Evolutionary conservation across 1,140 invertebrate species (phyloP), one percentile per base, ranked within the genome.

Genomic region (Caenorhabditis briggsae): DNA sequence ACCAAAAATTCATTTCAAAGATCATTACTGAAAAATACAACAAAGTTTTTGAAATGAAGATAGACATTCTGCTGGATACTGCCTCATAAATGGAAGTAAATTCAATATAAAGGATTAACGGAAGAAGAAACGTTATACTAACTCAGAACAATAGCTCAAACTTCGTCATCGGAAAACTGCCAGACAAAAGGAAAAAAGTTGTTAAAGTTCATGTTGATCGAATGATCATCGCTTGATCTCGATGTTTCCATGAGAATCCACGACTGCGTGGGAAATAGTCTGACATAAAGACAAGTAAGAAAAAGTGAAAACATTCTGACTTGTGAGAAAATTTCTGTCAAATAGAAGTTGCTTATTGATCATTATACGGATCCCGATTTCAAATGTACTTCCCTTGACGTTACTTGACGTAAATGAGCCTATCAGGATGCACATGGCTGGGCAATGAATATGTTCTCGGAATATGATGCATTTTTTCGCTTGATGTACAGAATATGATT

Each of bases 351-450:
- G 59, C 25, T 64, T 64, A 20, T 64, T 64, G 59, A 64, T 64
- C 59, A 41, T 41, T 64, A 41, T 33, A 64, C 16, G 25, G 23
- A 33, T 64, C 16, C 33, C 33, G 59, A 25, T 64, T 64, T 64
- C 33, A 14, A 64, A 64, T 58, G 20, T 58, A 58, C 56, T 58
- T 9, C 56, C n/a, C 56, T 20, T 58, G 9, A 58, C n/a, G 5
- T 33, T 64, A 53, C 9, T 33, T 64, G 59, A 64, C 59, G 59
- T 64, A 64, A 64, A 41, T 33, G 16, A 2, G 59, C 14, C 11
- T 33, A 64, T 20, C 25, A 64, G 9, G 59, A 64, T 64, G 23
- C 59, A 64, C 59, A 41, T 64, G 59, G n/a, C 9, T 58, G n/a
- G 2, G 2, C 56, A 58, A 58, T 58, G 8, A 58, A 20, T n/a